phyloP scores from a whole-genome alignment of 2,113 vertebrate genomes.

The Scolopax mira region DNA sequence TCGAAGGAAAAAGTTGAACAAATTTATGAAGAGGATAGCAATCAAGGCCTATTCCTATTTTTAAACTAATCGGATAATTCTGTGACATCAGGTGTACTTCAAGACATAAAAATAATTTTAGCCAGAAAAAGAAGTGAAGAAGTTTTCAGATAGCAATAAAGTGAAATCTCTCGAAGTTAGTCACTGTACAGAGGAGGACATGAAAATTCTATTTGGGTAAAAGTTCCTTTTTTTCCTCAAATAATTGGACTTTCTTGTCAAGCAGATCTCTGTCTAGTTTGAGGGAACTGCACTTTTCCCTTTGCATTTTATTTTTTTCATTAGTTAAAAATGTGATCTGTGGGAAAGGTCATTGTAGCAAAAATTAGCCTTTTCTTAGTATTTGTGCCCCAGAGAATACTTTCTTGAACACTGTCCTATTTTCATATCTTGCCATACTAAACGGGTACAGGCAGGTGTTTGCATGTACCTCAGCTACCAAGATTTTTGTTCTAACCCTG shows the following conservation, averaged over 20 bases:
- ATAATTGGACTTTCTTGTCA: not conserved
- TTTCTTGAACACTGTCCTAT: accelerated
- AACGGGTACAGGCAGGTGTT: not conserved
- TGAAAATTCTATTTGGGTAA: not conserved
- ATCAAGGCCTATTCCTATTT: not conserved
- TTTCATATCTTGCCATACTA: not conserved
- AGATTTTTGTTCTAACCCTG: not conserved
- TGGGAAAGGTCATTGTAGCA: not conserved
- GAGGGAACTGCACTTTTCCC: not conserved
- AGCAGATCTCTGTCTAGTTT: not conserved
- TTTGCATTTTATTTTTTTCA: not conserved
- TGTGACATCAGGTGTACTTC: not conserved
- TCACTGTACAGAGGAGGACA: not conserved
- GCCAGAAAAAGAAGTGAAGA: not conserved
- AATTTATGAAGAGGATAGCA: not conserved
- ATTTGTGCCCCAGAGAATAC: not conserved
- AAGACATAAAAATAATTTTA: not conserved
- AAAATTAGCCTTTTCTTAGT: not conserved
- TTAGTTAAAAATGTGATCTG: not conserved
- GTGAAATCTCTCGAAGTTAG: not conserved
- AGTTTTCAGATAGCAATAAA: not conserved
- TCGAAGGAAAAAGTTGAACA: not conserved
- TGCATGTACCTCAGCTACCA: not conserved
- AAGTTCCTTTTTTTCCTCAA: not conserved
- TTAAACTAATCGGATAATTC: not conserved